Conservation (phyloP, 2,113 vertebrate species). For the Podocnemis expansa region DNA sequence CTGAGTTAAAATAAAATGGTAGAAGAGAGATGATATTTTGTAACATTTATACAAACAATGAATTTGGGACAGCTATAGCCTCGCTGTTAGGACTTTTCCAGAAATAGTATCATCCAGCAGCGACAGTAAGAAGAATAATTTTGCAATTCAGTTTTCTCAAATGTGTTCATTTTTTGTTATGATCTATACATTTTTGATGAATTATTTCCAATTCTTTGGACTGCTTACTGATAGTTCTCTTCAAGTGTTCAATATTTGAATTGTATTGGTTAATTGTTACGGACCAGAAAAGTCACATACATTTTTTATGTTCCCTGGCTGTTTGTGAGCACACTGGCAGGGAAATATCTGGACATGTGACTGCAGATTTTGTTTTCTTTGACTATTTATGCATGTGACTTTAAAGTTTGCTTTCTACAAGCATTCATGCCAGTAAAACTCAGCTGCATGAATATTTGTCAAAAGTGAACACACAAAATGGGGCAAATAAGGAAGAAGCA, state of each 20-base stretch:
- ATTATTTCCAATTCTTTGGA: conserved; percentile 34
- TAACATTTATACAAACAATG: background rate
- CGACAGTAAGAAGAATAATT: conserved; percentile 51
- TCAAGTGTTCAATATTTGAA: background rate
- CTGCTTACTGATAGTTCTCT: background rate
- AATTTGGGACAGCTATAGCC: background rate
- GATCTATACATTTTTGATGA: conserved; percentile 29
- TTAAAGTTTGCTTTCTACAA: conserved; percentile 4
- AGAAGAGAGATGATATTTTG: background rate
- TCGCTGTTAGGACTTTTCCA: background rate
- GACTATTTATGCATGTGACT: conserved; percentile 37
- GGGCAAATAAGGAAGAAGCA: conserved; percentile 13
- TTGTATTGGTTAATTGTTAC: background rate
- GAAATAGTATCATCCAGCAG: conserved; percentile 19
- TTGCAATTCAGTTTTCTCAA: conserved; percentile 42
- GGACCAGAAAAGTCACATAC: conserved; percentile 6
- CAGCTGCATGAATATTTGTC: conserved; percentile 29
- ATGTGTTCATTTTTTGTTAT: background rate
- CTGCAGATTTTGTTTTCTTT: conserved; percentile 6
- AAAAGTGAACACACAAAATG: conserved; percentile 2
- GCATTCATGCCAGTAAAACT: conserved; percentile 10
- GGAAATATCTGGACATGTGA: background rate
- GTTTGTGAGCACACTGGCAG: background rate
- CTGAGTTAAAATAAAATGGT: background rate
- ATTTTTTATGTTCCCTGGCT: background rate